Evolutionary conservation across 2,113 vertebrate genomes (phyloP), one percentile per base, ranked within the genome.

Genomic region (Sinocyclocheilus anshuiensis): DNA sequence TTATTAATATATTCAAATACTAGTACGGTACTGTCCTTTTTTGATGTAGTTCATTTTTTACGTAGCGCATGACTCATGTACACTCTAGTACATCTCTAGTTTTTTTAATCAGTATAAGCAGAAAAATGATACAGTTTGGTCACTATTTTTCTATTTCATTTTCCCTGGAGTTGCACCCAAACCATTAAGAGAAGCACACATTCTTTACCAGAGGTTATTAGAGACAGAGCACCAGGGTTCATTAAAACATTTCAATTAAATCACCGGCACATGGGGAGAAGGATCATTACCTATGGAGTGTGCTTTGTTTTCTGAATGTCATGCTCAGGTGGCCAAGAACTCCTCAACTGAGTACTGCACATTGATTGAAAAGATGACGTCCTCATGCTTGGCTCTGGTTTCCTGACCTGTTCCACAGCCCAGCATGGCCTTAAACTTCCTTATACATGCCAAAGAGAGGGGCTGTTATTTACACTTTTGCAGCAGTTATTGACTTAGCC

Each of bases 211-310:
- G 57, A 89, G 77, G 78, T 81, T 90, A 81, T 90, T 87, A 74
- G 65, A 74, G 59, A 81, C 55, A 84, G 11, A 33, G 20, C 16
- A 75, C 36, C 63, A 69, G 9, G 69, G 39, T 89, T 86, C 85
- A 77, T 85, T 88, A 87, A 85, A 88, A 80, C 80, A 67, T 85
- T 86, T 83, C 75, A 77, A 84, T 83, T 86, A 81, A 86, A 88
- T 91, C 81, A 63, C 65, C 55, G 78, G 79, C 42, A 76, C 79
- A 74, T 65, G 4, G 83, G 50, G 84, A 85, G 77, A 87, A 6
- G 76, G 77, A 86, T 87, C 87, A 85, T 90, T 91, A 88, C 48
- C 85, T 83, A 29, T 45, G 26, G 33, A 80, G 69, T 26, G 59
- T 45, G 39, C 74, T 86, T 57, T 84, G 69, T 77, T 84, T 89